phyloP scores from a whole-genome alignment of 2,797 vertebrate genomes.

The Periparus ater region DNA sequence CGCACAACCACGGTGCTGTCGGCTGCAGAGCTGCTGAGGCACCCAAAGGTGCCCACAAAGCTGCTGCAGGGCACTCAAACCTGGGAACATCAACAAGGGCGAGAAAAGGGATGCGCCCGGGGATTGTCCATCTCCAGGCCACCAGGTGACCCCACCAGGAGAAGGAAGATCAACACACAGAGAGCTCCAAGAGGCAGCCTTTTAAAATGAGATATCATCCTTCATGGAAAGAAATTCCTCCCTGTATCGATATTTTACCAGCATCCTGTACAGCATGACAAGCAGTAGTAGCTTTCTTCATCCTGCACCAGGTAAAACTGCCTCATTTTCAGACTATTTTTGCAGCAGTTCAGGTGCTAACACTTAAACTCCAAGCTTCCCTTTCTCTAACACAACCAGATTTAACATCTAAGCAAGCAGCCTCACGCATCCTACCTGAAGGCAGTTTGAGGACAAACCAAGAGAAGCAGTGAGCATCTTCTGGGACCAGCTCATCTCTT shows the following conservation, averaged over 20 bases:
- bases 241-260: not conserved
- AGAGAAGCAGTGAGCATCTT: not conserved
- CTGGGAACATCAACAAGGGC: not conserved
- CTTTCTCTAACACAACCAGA: not conserved
- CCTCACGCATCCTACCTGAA: not conserved
- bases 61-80: not conserved
- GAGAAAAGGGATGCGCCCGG: not conserved
- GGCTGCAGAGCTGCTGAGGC: not conserved
- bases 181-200: not conserved
- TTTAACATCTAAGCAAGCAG: not conserved
- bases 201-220: not conserved
- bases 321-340: not conserved
- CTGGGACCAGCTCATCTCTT: not conserved
- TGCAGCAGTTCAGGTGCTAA: not conserved
- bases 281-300: not conserved
- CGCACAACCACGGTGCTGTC: fast-evolving
- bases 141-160: not conserved
- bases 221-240: not conserved
- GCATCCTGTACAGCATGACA: not conserved
- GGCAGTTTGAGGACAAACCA: not conserved
- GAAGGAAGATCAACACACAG: not conserved
- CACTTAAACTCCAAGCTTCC: not conserved
- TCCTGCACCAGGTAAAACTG: not conserved
- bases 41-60: not conserved
- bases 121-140: not conserved